Evolutionary conservation across 2,113 vertebrate genomes (phyloP).

Genomic region (Bolborhynchus lineola): DNA sequence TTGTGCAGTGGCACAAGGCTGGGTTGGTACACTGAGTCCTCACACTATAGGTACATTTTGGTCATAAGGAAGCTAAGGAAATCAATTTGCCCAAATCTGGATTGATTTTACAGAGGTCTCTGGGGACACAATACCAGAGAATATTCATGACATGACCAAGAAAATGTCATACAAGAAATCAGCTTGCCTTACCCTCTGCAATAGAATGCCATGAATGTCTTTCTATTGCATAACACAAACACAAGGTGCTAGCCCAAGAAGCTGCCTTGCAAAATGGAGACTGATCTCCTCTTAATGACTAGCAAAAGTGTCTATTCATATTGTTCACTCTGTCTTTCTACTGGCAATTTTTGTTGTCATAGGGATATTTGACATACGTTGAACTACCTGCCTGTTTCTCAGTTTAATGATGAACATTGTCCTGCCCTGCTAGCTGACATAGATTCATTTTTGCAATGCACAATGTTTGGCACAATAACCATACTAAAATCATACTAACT

Average conservation of each 20-base stretch:
- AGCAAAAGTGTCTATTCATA: not conserved
- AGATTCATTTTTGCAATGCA: not conserved
- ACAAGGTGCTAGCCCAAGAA: not conserved
- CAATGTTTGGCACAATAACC: not conserved
- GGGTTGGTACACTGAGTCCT: not conserved
- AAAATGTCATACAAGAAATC: not conserved
- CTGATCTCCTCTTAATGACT: not conserved
- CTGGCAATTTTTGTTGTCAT: not conserved
- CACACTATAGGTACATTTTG: not conserved
- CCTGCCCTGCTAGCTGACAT: not conserved
- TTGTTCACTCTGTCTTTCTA: not conserved
- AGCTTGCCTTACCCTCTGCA: not conserved
- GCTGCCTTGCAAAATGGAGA: not conserved
- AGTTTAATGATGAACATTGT: not conserved
- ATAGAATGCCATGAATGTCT: not conserved
- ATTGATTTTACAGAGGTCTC: not conserved
- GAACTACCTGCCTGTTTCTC: not conserved
- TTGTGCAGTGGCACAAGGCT: not conserved
- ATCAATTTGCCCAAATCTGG: not conserved
- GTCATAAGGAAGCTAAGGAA: not conserved
- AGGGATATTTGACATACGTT: not conserved
- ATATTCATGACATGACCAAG: not conserved
- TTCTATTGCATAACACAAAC: not conserved
- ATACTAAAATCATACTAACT: not conserved
- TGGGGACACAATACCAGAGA: not conserved